Evolutionary conservation across 1,140 invertebrate genomes (phyloP), one percentile per base, ranked within the genome.

Genomic region (Reticulitermes speratus): DNA sequence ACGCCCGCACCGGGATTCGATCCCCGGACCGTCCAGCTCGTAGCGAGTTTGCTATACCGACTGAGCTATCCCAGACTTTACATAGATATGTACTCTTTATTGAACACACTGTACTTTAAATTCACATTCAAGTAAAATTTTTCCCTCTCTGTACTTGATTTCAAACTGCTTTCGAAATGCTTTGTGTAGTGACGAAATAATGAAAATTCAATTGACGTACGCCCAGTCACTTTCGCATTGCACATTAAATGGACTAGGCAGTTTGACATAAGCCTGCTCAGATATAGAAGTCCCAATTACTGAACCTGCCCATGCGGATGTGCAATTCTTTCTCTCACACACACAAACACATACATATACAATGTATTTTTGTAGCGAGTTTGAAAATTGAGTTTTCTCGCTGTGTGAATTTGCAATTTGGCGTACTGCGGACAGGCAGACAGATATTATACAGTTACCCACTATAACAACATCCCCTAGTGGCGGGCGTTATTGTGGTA

Each of bases 341-440:
- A 65, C 45, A 48, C 59, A 75, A 25, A 75, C 65, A 75, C 65
- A 75, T 25, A 75, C n/a, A 75, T 16, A 75, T 14, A 75, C 7
- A 75, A n/a, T 30, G 65, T 75, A 75, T 75, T 75, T 75, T 75
- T 75, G 65, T 75, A 75, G 65, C 65, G 65, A 75, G 65, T 75
- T 75, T 75, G 65, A 75, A 75, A 75, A 75, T 75, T 75, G 65
- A 75, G 65, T 75, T 75, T 75, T 75, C 65, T 75, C n/a, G 65
- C 65, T 75, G 65, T 75, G 65, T 75, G 65, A 75, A 75, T 75
- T 75, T 75, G 65, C 65, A 75, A 75, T 75, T 75, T 75, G 65
- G 65, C 65, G 65, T 75, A 75, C 14, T 75, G 65, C 65, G 65
- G 65, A 75, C 65, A 75, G 65, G 65, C n/a, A 30, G 65, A 75